Evolutionary conservation across 2,797 vertebrate genomes (phyloP), one percentile per base, ranked within the genome.

Genomic region (Acrocephalus scirpaceus): DNA sequence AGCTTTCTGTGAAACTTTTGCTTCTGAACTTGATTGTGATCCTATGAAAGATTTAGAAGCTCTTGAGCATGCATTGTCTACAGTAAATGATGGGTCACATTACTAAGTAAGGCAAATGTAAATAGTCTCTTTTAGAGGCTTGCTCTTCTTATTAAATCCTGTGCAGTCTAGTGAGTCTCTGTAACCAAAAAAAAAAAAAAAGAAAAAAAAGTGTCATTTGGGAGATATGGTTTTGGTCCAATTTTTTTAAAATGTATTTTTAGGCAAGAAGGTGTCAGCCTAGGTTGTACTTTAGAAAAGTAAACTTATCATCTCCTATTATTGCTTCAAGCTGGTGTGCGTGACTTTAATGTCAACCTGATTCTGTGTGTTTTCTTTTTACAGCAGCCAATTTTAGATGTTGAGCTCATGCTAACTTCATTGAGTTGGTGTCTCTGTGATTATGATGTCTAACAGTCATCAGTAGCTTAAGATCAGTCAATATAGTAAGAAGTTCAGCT

Each of bases 291-390:
- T 79, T 69, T 48, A 44, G 42, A 72, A 64, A 53, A 40, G 7
- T 65, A 75, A 56, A 61, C 7, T 30, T 69, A 16, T 0, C 1
- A 1, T 40, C 8, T 16, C 8, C 7, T 71, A 0, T 54, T 75
- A 14, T 2, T 72, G 8, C 18, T 72, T 82, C 7, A 60, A 29
- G 26, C 12, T 27, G 6, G 4, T 60, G 9, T 40, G 11, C 12
- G 2, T 75, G 60, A 44, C 27, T 77, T 81, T 6, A 84, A 50
- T 23, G 15, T 70, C 11, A 44, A 1, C 22, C 9, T 22, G 18
- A 51, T 71, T 61, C 36, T 76, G 32, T 7, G 13, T 54, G 14
- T 64, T 71, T 75, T 72, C 20, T 53, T 86, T 71, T 36, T 48
- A 50, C 47, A 62, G 47, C 16, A n/a, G 17, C 11, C 8, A n/a